These are phyloP conservation scores for Pseudomyrmex dendroicus DNA, from an alignment of 1,140 invertebrate genomes.

Conservation along the genomic window DNA sequence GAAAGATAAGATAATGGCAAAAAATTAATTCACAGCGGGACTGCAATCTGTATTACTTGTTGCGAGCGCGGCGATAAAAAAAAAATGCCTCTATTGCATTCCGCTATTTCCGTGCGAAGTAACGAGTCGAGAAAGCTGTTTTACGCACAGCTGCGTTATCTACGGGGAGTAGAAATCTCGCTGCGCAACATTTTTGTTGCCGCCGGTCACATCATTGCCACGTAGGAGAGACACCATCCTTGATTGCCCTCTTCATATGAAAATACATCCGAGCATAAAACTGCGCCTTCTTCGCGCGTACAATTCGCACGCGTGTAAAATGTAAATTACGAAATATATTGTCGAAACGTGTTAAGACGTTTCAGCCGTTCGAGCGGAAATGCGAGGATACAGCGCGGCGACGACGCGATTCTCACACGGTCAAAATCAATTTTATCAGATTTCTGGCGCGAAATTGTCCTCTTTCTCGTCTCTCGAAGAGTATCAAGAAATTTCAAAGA, in stretches of 20 bases:
- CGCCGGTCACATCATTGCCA: neutral
- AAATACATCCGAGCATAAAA: constrained; percentile 14
- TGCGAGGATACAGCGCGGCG: neutral
- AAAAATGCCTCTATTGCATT: neutral
- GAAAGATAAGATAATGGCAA: too few relatives aligned
- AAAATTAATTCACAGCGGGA: neutral
- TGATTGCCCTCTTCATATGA: constrained; percentile 52
- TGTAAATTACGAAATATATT: constrained; percentile 10
- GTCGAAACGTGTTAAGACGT: constrained; percentile 1
- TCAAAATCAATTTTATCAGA: constrained; percentile 14
- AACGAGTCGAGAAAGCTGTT: constrained; percentile 7
- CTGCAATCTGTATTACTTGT: constrained; percentile 9
- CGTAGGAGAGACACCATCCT: constrained; percentile 10
- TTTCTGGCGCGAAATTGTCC: constrained; percentile 3
- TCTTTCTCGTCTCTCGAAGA: constrained; percentile 53
- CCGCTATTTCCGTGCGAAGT: neutral
- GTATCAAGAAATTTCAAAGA: constrained; percentile 63
- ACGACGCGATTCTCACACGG: neutral
- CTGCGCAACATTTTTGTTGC: constrained; percentile 26
- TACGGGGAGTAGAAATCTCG: constrained; percentile 26
- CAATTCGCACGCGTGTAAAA: neutral
- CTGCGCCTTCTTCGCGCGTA: neutral
- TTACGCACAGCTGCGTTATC: neutral
- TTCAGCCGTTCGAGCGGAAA: constrained; percentile 18
- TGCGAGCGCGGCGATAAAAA: neutral